These are phyloP conservation scores for Antheraea pernyi DNA, from an alignment of 1,140 invertebrate species.

Conservation along the genomic window DNA sequence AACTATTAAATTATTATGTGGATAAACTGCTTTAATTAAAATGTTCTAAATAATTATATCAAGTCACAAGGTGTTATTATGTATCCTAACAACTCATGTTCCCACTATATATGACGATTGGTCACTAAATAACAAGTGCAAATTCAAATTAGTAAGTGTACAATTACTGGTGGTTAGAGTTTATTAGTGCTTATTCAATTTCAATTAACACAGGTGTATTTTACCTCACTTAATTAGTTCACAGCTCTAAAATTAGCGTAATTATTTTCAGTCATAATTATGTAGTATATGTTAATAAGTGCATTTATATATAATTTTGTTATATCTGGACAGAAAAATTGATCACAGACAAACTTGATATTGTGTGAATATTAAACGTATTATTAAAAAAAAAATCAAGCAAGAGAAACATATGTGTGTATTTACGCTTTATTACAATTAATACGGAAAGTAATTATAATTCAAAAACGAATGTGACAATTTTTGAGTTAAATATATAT, in stretches of 20 bases:
- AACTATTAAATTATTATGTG: too few relatives aligned
- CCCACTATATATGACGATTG: neutral
- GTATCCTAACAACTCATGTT: neutral
- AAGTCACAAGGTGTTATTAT: neutral
- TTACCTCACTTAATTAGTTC: neutral
- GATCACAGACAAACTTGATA: too few relatives aligned
- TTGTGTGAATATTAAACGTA: too few relatives aligned
- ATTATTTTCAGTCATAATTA: neutral
- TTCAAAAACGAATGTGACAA: too few relatives aligned
- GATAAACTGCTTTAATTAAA: neutral
- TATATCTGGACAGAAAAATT: too few relatives aligned
- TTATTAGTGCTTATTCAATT: constrained; percentile 2
- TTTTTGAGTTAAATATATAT: too few relatives aligned
- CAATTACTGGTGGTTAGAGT: neutral
- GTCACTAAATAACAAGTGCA: neutral
- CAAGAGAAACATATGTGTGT: too few relatives aligned
- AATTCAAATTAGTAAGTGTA: neutral
- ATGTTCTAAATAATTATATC: neutral
- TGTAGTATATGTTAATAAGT: neutral
- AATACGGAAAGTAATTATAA: too few relatives aligned
- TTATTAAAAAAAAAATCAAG: too few relatives aligned
- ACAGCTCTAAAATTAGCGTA: neutral
- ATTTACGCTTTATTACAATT: too few relatives aligned
- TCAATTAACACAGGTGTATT: neutral
- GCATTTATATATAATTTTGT: neutral